phyloP scores from a whole-genome alignment of 2,888 invertebrate genomes.

The Chrysolina haemoptera region DNA sequence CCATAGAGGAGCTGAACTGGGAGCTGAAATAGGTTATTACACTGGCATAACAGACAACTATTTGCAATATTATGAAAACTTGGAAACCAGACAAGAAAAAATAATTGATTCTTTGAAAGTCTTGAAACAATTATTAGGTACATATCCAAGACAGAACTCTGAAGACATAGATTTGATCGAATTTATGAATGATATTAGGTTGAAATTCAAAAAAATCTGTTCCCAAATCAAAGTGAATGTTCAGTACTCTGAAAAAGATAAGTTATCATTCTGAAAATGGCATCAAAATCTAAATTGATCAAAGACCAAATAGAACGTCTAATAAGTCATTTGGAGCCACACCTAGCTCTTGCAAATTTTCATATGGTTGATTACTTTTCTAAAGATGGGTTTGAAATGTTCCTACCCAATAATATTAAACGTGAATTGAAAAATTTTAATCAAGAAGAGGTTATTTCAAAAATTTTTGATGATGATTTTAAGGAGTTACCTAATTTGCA shows the following conservation, averaged over 20 bases:
- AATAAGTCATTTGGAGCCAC: slow-evolving; percentile 73
- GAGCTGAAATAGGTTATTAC: slow-evolving; percentile 85
- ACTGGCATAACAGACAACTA: slow-evolving; percentile 74
- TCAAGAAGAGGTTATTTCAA: slow-evolving; percentile 69
- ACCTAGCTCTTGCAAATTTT: slow-evolving; percentile 79
- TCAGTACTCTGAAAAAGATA: slow-evolving; percentile 72
- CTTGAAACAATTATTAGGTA: slow-evolving; percentile 74
- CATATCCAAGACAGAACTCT: slow-evolving; percentile 79
- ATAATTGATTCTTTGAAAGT: slow-evolving; percentile 72
- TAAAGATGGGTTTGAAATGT: slow-evolving; percentile 73
- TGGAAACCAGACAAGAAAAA: slow-evolving; percentile 72
- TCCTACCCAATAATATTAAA: slow-evolving; percentile 74
- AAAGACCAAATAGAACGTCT: slow-evolving; percentile 71
- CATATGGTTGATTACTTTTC: slow-evolving; percentile 86
- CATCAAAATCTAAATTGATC: slow-evolving; percentile 60
- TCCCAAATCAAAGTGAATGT: slow-evolving; percentile 77
- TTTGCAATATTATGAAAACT: slow-evolving; percentile 49
- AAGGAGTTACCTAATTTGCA: slow-evolving; percentile 55
- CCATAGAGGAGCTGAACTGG: slow-evolving; percentile 82
- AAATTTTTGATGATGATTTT: slow-evolving; percentile 70
- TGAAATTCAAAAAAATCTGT: slow-evolving; percentile 79
- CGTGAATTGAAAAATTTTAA: slow-evolving; percentile 70
- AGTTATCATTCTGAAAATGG: slow-evolving; percentile 74
- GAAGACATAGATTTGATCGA: slow-evolving; percentile 78
- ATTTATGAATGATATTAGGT: slow-evolving; percentile 76